phyloP scores from a whole-genome alignment of 2,888 invertebrate genomes.

The Belgica antarctica region DNA sequence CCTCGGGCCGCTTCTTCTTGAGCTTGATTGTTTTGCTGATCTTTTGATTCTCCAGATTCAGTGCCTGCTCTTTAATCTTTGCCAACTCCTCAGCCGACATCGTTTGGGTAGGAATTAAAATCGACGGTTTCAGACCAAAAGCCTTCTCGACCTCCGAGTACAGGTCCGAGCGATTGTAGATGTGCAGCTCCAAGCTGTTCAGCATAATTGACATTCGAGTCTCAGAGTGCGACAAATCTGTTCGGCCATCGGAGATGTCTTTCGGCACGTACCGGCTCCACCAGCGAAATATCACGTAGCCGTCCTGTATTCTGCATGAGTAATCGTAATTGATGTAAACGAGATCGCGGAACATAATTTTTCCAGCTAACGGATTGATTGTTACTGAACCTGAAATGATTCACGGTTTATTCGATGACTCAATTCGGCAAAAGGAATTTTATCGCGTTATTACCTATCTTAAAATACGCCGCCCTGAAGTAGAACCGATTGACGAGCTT shows the following conservation, averaged over 20 bases:
- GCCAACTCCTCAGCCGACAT: conserved; percentile 59
- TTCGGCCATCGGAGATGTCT: conserved; percentile 78
- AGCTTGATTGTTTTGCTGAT: conserved; percentile 55
- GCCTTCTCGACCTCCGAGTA: conserved; percentile 84
- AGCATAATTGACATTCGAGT: conserved; percentile 85
- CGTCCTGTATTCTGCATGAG: conserved; percentile 89
- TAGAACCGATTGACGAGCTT: conserved; percentile 84
- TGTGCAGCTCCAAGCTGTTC: conserved; percentile 92
- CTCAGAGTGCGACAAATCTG: conserved; percentile 93
- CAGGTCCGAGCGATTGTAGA: conserved; percentile 86
- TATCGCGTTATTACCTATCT: conserved; percentile 68
- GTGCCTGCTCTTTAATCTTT: conserved; percentile 59
- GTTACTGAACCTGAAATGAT: conserved; percentile 81
- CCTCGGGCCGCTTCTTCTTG: conserved; percentile 66
- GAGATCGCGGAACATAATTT: conserved; percentile 97
- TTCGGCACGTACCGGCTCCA: conserved; percentile 95
- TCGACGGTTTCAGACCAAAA: conserved; percentile 78
- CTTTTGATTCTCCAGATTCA: conserved; percentile 62
- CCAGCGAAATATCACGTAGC: conserved; percentile 96
- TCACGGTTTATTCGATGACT: neutral
- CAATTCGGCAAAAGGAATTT: conserved; percentile 18
- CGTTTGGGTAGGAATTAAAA: conserved; percentile 65
- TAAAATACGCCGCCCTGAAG: conserved; percentile 80
- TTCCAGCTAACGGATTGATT: conserved; percentile 92
- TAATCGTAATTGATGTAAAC: conserved; percentile 92